phyloP scores from a whole-genome alignment of 1,140 invertebrate genomes.

The Paraescarpia echinospica region DNA sequence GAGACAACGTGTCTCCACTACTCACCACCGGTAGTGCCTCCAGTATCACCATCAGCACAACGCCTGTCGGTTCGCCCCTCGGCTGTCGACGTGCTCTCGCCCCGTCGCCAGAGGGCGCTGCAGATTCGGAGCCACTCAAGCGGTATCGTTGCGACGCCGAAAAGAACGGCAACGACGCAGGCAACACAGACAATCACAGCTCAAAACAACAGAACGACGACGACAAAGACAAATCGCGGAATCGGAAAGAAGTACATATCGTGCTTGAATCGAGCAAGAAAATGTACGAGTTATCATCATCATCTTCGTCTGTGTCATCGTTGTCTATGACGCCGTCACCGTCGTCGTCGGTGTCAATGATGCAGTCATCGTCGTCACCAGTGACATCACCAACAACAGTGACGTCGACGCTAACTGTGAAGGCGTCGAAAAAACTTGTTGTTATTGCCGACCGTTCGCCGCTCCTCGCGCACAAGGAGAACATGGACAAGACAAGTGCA shows the following conservation, averaged over 20 bases:
- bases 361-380: not conserved
- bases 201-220: not conserved
- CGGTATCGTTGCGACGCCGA: conserved; percentile 19
- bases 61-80: not conserved
- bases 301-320: not conserved
- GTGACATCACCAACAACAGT: not conserved
- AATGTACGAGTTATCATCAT: not conserved
- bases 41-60: not conserved
- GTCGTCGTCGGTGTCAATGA: not conserved
- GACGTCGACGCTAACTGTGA: not conserved
- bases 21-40: not conserved
- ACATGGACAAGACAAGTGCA: not conserved
- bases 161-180: not conserved
- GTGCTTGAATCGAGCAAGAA: not conserved
- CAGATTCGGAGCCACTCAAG: conserved; percentile 14
- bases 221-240: not conserved
- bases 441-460: not conserved
- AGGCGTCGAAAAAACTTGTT: not conserved
- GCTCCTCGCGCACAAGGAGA: not conserved
- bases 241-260: not conserved
- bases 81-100: conserved; percentile 8
- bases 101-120: not conserved
- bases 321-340: not conserved
- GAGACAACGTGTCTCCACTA: not conserved
- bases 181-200: not conserved